Evolutionary conservation across 2,113 vertebrate genomes (phyloP).

Genomic region (Chaetorhynchus papuensis): DNA sequence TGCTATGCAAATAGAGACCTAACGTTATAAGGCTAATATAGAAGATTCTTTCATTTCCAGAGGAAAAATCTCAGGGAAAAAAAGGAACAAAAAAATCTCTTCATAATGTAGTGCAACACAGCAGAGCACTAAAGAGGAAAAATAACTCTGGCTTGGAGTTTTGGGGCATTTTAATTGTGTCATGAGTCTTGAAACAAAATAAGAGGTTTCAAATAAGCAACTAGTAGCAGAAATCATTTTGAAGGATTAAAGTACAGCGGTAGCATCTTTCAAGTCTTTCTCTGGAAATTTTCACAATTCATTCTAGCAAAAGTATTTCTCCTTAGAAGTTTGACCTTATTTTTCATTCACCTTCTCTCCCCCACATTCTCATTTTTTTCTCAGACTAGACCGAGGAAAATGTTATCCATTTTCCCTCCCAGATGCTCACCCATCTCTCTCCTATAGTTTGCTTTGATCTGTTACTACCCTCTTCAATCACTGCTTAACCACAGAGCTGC

Average conservation of each 20-base stretch:
- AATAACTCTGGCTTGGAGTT: neutral
- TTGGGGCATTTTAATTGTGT: neutral
- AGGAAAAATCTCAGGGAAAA: neutral
- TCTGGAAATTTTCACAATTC: neutral
- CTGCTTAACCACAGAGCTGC: slow-evolving; percentile 5
- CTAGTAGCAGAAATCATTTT: neutral
- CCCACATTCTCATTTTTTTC: neutral
- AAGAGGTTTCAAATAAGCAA: neutral
- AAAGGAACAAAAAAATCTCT: neutral
- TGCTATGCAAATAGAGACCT: neutral
- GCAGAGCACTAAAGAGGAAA: neutral
- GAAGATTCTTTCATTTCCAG: neutral
- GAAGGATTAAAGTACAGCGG: neutral
- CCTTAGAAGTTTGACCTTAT: neutral
- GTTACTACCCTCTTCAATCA: slow-evolving; percentile 35
- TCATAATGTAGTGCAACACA: neutral
- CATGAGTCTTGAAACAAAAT: neutral
- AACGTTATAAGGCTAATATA: neutral
- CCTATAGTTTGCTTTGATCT: slow-evolving; percentile 44
- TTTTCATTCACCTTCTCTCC: neutral
- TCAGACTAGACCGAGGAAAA: neutral
- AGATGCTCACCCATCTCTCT: slow-evolving; percentile 7
- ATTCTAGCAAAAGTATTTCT: neutral
- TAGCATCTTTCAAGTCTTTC: neutral
- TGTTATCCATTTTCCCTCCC: slow-evolving; percentile 14